Base-by-base conservation (phyloP, 2,113 vertebrate species). In the Gymnobelideus leadbeateri region DNA sequence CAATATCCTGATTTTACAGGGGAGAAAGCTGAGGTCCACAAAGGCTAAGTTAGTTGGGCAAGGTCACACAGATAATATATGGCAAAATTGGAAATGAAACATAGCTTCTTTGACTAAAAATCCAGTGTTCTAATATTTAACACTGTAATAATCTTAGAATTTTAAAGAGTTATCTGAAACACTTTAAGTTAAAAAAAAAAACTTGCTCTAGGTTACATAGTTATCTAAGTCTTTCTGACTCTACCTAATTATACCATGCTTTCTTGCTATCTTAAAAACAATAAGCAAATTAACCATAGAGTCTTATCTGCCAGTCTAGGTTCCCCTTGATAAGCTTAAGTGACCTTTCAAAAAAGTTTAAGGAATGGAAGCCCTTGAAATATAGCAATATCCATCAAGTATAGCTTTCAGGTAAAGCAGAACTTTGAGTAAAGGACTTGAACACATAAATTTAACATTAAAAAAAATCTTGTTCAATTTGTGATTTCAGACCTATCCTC, bases 401-500 rank as follows among this genome's bases (percentile, higher is more conserved):
- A 14, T 68, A 10, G 3, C 61, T 37, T 68, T 16, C 37, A 37
- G 61, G 31, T 14, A n/a, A 68, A 14, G 12, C 14, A 68, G 61
- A 9, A 5, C 61, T 68, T n/a, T 68, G 61, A 68, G 31, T n/a
- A 68, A 68, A 68, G 61, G 21, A n/a, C 93, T 96, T 94, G 55
- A 93, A 50, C 9, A 84, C 37, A 25, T 25, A 51, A 92, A 94
- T 96, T 92, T 92, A 52, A 93, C 28, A 55, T 77, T 61, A n/a
- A 91, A 46, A 94, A 92, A 91, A 94, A 92, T 37, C 92, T 25
- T 93, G n/a, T 51, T 53, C 84, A 51, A 92, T 96, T 96, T 94
- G 51, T 89, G 3, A 96, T 96, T 94, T 52, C 57, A 94, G 91
- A 91, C 12, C 5, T 8, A 5, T 68, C 14, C 31, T n/a, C 31